Evolutionary conservation across 2,888 invertebrate genomes (phyloP).

Genomic region (Clepsis dumicolana): DNA sequence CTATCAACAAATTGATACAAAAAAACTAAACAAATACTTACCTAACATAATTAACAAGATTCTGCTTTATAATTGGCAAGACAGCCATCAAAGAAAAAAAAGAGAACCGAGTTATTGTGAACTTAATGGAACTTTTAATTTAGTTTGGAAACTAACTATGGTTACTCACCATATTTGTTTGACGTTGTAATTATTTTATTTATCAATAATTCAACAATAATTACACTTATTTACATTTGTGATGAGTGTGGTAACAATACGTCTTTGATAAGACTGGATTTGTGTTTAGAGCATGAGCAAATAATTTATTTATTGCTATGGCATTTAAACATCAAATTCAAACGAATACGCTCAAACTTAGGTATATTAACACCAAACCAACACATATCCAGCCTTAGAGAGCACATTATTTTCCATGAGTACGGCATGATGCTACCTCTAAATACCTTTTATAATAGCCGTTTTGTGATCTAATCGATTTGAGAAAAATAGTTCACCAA

Average conservation of each 20-base stretch:
- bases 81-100: constrained; percentile 8
- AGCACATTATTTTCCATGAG: constrained; percentile 6
- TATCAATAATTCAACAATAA: constrained; percentile 71
- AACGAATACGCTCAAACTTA: not conserved
- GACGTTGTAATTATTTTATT: constrained; percentile 51
- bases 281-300: not conserved
- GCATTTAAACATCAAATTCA: not conserved
- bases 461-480: constrained; percentile 19
- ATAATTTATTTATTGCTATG: not conserved
- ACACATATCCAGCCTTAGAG: constrained; percentile 3
- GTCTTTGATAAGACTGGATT: constrained; percentile 57
- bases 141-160: constrained; percentile 22
- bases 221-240: constrained; percentile 74
- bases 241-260: constrained; percentile 74
- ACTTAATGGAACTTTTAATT: constrained; percentile 25
- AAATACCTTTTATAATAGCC: constrained; percentile 18
- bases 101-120: constrained; percentile 9
- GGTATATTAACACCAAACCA: not conserved
- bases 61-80: constrained; percentile 23
- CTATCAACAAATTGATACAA: constrained; percentile 26
- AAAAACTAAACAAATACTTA: constrained; percentile 23
- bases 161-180: constrained; percentile 17
- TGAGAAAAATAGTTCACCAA: not conserved
- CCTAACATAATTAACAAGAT: constrained; percentile 13
- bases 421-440: constrained; percentile 7